Conservation (phyloP, 2,888 invertebrate species). For the Drosophila hawaiiensis region DNA sequence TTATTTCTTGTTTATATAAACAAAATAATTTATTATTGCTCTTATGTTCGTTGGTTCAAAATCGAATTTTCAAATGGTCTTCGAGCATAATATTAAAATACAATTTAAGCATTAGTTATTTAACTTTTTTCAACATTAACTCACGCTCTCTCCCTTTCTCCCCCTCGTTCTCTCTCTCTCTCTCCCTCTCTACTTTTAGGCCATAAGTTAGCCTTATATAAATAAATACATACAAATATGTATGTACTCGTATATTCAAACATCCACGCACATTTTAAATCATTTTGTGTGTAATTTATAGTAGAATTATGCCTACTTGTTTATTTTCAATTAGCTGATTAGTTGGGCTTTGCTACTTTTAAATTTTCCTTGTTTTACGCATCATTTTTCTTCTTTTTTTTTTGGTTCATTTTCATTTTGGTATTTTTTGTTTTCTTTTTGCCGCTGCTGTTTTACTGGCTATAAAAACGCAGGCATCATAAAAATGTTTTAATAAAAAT, state of each 20-base stretch:
- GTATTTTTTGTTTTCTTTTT: slow-evolving; percentile 20
- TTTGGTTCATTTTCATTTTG: slow-evolving; percentile 17
- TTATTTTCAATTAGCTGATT: slow-evolving; percentile 19
- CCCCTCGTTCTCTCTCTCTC: background rate
- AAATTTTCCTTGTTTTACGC: slow-evolving; percentile 35
- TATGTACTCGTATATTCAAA: background rate
- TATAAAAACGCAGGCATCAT: slow-evolving; percentile 68
- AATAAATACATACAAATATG: background rate
- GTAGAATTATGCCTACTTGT: background rate
- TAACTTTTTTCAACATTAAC: background rate
- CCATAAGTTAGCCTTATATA: background rate
- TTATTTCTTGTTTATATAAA: background rate
- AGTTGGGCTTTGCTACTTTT: slow-evolving; percentile 10
- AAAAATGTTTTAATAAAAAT: slow-evolving; percentile 73
- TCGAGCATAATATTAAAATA: background rate
- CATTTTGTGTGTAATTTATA: slow-evolving; percentile 4
- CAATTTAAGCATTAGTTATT: background rate
- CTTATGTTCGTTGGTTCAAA: background rate
- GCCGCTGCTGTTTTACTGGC: slow-evolving; percentile 52
- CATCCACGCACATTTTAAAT: background rate
- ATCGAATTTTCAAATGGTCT: background rate
- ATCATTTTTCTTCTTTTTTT: slow-evolving; percentile 30
- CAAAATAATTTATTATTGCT: background rate
- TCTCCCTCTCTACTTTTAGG: background rate
- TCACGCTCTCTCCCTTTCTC: too few species aligned